Evolutionary conservation across 2,797 vertebrate species (phyloP).

Genomic region (Bradypus variegatus): DNA sequence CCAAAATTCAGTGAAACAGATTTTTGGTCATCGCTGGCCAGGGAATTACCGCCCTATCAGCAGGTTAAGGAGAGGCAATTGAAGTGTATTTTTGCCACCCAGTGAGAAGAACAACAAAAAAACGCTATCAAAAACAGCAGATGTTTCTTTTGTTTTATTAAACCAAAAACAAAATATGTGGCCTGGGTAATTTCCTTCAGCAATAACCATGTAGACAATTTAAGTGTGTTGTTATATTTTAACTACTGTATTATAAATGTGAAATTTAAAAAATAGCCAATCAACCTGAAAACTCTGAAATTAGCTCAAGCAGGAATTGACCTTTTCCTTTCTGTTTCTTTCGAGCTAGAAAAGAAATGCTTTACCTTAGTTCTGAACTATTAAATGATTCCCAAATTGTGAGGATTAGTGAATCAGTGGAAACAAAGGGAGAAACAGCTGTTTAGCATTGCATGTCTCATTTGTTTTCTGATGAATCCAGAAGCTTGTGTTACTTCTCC

Average conservation of each 20-base stretch:
- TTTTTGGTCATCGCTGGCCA: neutral
- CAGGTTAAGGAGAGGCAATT: neutral
- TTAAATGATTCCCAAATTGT: neutral
- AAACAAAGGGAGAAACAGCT: neutral
- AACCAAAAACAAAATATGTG: neutral
- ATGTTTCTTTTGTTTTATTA: neutral
- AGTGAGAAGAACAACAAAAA: neutral
- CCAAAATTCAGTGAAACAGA: neutral
- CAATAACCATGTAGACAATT: neutral
- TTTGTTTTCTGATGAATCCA: neutral
- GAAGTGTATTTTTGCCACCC: neutral
- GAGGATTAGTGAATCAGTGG: neutral
- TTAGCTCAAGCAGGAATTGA: neutral
- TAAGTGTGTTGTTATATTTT: neutral
- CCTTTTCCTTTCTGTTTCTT: neutral
- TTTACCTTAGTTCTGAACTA: neutral
- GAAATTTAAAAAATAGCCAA: neutral
- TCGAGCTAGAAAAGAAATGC: neutral
- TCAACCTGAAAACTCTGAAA: neutral
- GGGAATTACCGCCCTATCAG: neutral
- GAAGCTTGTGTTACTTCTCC: neutral
- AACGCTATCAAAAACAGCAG: neutral
- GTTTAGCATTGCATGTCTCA: neutral
- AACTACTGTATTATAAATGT: neutral
- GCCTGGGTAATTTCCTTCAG: neutral